A percentile compares a stretch with the other conserved stretches of the same genome.
These are phyloP conservation scores for Potamilus streckersoni DNA, from an alignment of 1,140 invertebrate genomes.

Conservation along the genomic window DNA sequence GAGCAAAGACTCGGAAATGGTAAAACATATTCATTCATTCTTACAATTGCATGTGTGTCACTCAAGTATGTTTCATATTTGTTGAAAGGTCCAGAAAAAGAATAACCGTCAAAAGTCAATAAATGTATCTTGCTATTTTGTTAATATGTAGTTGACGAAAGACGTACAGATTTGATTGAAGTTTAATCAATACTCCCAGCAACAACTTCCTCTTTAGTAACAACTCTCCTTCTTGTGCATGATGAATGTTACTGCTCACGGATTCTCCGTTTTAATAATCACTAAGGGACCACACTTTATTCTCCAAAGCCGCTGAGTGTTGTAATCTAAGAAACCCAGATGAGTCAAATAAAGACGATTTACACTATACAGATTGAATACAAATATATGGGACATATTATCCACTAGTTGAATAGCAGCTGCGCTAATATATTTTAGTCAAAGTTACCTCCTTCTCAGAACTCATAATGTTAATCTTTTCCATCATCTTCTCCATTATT, in stretches of 20 bases:
- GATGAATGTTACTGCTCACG: too few species aligned
- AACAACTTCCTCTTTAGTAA: neutral
- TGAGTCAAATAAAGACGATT: conserved; percentile 34
- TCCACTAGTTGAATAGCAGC: conserved; percentile 11
- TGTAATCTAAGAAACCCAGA: conserved; percentile 16
- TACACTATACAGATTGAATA: conserved; percentile 29
- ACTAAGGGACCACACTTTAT: conserved; percentile 30
- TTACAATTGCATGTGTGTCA: conserved; percentile 5
- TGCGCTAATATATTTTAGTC: conserved; percentile 4
- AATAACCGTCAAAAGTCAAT: conserved; percentile 26
- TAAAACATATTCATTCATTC: conserved; percentile 17
- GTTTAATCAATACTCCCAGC: neutral
- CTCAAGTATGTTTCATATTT: conserved; percentile 16
- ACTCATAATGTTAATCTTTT: conserved; percentile 13
- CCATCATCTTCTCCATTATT: conserved; percentile 32
- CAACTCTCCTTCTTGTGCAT: neutral
- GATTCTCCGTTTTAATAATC: neutral
- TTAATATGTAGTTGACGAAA: neutral
- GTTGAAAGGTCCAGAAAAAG: conserved; percentile 13
- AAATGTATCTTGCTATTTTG: neutral
- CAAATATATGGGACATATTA: conserved; percentile 14
- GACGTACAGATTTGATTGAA: neutral
- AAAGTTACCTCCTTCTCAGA: conserved; percentile 27
- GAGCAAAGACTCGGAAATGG: neutral
- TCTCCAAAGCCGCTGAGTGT: conserved; percentile 27